Conservation (phyloP, 2,113 vertebrate genomes). For the Eurystomus gularis region DNA sequence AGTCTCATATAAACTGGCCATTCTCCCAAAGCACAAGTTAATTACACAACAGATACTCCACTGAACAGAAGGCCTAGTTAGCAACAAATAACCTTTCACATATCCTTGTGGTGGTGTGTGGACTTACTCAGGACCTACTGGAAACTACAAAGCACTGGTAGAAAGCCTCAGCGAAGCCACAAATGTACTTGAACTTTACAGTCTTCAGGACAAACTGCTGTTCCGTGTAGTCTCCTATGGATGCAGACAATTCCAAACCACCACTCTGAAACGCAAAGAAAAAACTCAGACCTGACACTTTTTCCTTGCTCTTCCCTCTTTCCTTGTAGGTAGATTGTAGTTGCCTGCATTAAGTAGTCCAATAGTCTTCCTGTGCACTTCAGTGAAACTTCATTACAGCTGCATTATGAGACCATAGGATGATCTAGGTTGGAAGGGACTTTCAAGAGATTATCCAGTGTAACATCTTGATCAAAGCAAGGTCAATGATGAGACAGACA, state of each 20-base stretch:
- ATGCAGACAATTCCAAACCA: neutral
- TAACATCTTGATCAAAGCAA: neutral
- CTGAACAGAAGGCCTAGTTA: too few relatives aligned
- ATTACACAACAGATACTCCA: neutral
- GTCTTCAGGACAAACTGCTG: neutral
- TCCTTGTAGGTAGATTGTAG: too few relatives aligned
- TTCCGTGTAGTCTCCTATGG: too few relatives aligned
- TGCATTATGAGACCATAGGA: neutral
- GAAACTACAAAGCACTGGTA: accelerated
- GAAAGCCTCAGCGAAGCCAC: neutral
- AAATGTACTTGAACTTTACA: neutral
- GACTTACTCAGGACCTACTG: neutral
- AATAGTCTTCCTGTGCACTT: neutral
- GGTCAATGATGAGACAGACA: neutral
- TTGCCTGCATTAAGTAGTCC: neutral
- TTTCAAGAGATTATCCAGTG: neutral
- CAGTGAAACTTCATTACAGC: too few relatives aligned
- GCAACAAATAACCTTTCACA: neutral
- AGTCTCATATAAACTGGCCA: neutral
- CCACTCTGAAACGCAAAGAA: neutral
- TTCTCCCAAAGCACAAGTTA: neutral
- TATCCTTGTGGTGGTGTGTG: neutral
- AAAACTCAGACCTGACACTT: neutral
- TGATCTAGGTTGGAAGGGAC: neutral
- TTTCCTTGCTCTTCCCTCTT: neutral